A percentile compares a stretch with the other conserved stretches of the same genome.
These are phyloP conservation scores for Cryptus viduatorius DNA, from an alignment of 2,888 invertebrate genomes.

Conservation along the genomic window DNA sequence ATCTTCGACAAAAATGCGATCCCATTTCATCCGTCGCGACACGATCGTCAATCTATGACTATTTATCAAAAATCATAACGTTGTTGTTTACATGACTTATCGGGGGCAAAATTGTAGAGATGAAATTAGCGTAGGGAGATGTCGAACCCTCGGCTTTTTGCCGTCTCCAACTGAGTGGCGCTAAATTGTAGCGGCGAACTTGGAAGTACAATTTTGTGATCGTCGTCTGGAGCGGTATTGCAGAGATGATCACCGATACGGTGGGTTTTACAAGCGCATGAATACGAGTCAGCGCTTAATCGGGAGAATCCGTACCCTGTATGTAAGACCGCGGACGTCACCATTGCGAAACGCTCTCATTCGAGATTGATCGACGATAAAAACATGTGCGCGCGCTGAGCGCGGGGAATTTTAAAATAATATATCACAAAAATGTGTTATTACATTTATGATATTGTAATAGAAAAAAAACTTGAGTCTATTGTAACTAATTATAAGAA, in stretches of 20 bases:
- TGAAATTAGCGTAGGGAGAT: not conserved
- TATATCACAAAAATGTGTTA: not conserved
- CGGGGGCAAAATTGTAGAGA: not conserved
- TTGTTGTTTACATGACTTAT: constrained; percentile 24
- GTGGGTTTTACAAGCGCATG: too few relatives aligned
- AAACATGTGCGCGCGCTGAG: not conserved
- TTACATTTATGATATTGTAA: too few relatives aligned
- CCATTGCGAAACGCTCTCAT: not conserved
- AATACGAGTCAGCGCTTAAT: too few relatives aligned
- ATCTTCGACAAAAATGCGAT: constrained; percentile 63
- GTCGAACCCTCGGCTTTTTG: too few relatives aligned
- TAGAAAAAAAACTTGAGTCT: too few relatives aligned
- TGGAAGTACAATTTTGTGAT: too few relatives aligned
- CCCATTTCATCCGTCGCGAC: constrained; percentile 38
- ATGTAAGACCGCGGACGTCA: not conserved
- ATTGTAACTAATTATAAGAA: too few relatives aligned
- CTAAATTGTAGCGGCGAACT: too few relatives aligned
- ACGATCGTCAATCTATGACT: not conserved
- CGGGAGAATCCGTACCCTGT: too few relatives aligned
- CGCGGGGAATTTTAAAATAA: not conserved
- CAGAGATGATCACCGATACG: too few relatives aligned
- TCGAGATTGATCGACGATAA: not conserved
- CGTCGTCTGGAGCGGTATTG: too few relatives aligned
- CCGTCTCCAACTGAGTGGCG: too few relatives aligned
- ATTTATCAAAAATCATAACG: not conserved